A percentile compares a stretch with the other conserved stretches of the same genome.
Evolutionary conservation across 64 coral and sea anemone genomes (phyloP).

Genomic region (Pachyseris speciosa): DNA sequence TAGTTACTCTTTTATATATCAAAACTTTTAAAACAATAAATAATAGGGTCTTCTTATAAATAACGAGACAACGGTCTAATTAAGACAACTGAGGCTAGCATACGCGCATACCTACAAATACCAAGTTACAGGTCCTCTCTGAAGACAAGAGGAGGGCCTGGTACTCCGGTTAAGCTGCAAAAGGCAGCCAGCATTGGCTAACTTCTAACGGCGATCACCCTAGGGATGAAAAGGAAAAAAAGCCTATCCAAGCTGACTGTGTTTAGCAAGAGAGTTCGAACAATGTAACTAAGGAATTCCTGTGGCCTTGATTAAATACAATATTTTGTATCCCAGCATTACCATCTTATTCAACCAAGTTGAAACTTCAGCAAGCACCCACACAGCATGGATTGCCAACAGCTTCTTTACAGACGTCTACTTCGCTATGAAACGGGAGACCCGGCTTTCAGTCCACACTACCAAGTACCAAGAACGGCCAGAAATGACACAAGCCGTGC

Average conservation of each 20-base stretch:
- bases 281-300: not conserved
- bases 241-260: not conserved
- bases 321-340: not conserved
- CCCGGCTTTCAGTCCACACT: not conserved
- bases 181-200: not conserved
- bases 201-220: not conserved
- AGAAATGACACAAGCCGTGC: not conserved
- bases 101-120: not conserved
- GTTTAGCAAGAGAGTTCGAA: no score
- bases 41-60: conserved; percentile 39
- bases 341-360: not conserved
- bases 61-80: conserved; percentile 35
- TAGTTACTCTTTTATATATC: conserved; percentile 60
- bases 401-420: not conserved
- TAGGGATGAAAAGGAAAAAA: no score
- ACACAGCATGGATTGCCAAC: not conserved
- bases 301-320: not conserved
- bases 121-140: not conserved
- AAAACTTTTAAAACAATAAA: conserved; percentile 75
- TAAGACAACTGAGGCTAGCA: not conserved
- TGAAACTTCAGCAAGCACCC: no score
- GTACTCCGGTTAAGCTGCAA: not conserved
- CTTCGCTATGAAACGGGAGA: no score
- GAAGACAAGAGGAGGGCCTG: not conserved
- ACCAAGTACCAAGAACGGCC: not conserved